These are phyloP conservation scores for Microtus oregoni DNA, from an alignment of 2,113 vertebrate species.

Conservation along the genomic window DNA sequence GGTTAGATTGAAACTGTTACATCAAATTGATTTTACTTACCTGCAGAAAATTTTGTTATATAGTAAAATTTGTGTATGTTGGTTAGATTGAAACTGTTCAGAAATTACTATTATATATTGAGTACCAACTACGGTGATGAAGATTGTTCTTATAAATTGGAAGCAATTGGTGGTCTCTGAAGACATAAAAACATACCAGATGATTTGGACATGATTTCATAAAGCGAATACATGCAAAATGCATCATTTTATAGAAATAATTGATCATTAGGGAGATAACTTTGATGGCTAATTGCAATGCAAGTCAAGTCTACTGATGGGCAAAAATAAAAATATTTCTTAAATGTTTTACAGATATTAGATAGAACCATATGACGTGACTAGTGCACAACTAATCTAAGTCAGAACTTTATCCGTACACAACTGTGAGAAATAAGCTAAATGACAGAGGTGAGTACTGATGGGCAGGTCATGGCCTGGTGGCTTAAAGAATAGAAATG, in stretches of 20 bases:
- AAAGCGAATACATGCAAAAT: neutral
- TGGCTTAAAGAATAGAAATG: neutral
- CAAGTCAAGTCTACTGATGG: neutral
- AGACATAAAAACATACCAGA: neutral
- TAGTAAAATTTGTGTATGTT: neutral
- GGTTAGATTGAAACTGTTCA: neutral
- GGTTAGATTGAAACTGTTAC: neutral
- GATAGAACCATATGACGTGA: neutral
- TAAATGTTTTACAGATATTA: neutral
- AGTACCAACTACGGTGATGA: neutral
- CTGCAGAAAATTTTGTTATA: neutral
- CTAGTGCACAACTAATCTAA: neutral
- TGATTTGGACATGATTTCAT: neutral
- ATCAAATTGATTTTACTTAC: neutral
- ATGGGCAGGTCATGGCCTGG: neutral
- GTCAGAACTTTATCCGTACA: neutral
- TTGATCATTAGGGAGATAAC: neutral
- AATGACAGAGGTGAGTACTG: neutral
- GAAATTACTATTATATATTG: neutral
- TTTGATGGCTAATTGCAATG: constrained; percentile 5
- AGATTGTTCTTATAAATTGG: neutral
- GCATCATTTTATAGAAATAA: constrained; percentile 19
- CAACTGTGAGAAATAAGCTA: neutral
- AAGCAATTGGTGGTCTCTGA: neutral
- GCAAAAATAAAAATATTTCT: constrained; percentile 4